Percentiles rank a stretch among this genome's conserved stretches.
phyloP scores from a whole-genome alignment of 2,113 vertebrate species.

The Solea solea region DNA sequence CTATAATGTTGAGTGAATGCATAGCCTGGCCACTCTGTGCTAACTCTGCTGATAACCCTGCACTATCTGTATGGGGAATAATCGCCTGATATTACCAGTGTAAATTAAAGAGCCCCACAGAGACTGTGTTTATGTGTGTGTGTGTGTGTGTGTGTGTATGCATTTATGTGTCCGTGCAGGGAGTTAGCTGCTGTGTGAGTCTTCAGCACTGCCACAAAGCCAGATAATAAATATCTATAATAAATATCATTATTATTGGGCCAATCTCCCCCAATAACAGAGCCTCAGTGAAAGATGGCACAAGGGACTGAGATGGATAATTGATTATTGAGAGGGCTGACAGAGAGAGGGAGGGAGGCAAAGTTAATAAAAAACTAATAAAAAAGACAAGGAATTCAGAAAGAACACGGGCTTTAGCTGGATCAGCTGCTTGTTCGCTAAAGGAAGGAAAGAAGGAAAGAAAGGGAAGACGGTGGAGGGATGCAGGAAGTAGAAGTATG shows the following conservation, averaged over 20 bases:
- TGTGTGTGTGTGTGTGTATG: slow-evolving; percentile 25
- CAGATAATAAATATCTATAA: slow-evolving; percentile 87
- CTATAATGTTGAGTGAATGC: slow-evolving; percentile 67
- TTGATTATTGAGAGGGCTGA: slow-evolving; percentile 86
- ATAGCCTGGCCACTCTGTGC: slow-evolving; percentile 46
- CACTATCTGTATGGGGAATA: slow-evolving; percentile 73
- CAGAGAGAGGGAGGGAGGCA: slow-evolving; percentile 78
- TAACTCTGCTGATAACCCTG: slow-evolving; percentile 69
- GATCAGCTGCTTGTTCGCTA: slow-evolving; percentile 75
- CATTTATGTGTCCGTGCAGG: slow-evolving; percentile 24
- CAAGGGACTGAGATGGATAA: slow-evolving; percentile 81
- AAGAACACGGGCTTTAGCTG: slow-evolving; percentile 82
- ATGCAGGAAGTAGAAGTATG: slow-evolving; percentile 34
- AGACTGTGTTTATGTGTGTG: slow-evolving; percentile 40
- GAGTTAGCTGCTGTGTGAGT: slow-evolving; percentile 44
- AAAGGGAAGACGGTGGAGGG: slow-evolving; percentile 29
- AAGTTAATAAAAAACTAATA: slow-evolving; percentile 88
- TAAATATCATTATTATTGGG: slow-evolving; percentile 87
- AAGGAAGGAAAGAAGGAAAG: slow-evolving; percentile 55
- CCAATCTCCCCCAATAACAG: slow-evolving; percentile 82
- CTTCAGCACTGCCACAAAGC: slow-evolving; percentile 69
- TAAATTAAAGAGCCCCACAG: slow-evolving; percentile 75
- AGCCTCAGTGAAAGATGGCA: slow-evolving; percentile 82
- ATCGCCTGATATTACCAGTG: slow-evolving; percentile 74
- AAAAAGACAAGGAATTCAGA: slow-evolving; percentile 81